phyloP scores from a whole-genome alignment of 1,140 invertebrate species.

The Elymnias hypermnestra region DNA sequence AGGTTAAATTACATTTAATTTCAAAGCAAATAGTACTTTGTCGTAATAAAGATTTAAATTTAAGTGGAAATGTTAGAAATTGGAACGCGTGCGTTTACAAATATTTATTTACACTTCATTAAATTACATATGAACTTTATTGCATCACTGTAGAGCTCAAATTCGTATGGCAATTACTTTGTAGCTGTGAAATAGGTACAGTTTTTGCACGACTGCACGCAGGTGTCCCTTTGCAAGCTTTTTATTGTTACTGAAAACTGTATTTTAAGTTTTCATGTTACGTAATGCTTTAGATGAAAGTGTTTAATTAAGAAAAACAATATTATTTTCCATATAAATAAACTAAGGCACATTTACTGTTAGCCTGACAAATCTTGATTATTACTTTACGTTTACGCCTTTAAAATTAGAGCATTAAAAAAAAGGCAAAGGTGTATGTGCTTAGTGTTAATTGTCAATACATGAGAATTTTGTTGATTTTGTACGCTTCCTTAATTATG shows the following conservation, averaged over 20 bases:
- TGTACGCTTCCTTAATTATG: too few relatives aligned
- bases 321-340: too few relatives aligned
- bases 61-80: constrained; percentile 48
- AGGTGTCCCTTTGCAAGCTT: constrained; percentile 4
- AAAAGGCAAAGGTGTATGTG: too few relatives aligned
- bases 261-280: constrained; percentile 3
- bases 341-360: too few relatives aligned
- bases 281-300: neutral
- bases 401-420: too few relatives aligned
- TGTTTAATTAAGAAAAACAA: too few relatives aligned
- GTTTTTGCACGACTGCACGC: neutral
- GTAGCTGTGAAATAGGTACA: neutral
- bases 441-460: too few relatives aligned
- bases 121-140: constrained; percentile 1
- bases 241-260: constrained; percentile 13
- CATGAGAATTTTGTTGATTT: too few relatives aligned
- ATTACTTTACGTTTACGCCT: too few relatives aligned
- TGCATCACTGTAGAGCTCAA: neutral
- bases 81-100: constrained; percentile 19
- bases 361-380: too few relatives aligned
- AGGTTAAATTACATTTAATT: too few relatives aligned
- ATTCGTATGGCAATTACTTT: neutral
- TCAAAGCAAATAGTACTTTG: constrained; percentile 21
- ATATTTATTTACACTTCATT: constrained; percentile 2
- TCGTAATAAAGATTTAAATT: constrained; percentile 48